Percentiles rank a stretch among this genome's conserved stretches.
Evolutionary conservation across 2,888 invertebrate genomes (phyloP).

Genomic region (Dasysyrphus albostriatus): DNA sequence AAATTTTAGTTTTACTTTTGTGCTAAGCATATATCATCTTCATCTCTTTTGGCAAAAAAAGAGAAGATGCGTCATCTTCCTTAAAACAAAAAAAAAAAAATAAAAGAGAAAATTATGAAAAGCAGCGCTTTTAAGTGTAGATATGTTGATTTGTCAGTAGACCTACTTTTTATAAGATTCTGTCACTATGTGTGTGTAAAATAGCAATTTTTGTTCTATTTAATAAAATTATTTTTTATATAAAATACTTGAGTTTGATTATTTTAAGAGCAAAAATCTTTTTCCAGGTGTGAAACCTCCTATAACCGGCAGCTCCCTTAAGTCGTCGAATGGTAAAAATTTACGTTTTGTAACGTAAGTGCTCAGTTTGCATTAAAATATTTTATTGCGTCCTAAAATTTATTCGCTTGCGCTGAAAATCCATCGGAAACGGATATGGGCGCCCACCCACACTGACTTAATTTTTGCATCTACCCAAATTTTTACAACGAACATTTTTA

Average conservation of each 20-base stretch:
- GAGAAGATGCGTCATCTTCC: constrained; percentile 27
- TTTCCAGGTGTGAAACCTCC: too few species aligned
- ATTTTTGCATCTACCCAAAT: too few species aligned
- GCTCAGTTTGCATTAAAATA: too few species aligned
- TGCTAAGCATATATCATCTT: constrained; percentile 22
- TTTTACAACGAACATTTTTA: too few species aligned
- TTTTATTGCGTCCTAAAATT: too few species aligned
- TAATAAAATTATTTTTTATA: constrained; percentile 82
- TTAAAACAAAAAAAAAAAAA: neutral
- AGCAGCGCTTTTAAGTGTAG: constrained; percentile 48
- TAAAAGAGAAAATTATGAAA: constrained; percentile 22
- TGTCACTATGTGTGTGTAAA: constrained; percentile 79
- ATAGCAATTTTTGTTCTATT: constrained; percentile 80
- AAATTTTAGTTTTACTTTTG: constrained; percentile 48
- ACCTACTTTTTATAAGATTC: constrained; percentile 56
- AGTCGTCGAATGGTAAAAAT: too few species aligned
- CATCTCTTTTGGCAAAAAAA: neutral
- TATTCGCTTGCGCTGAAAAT: too few species aligned
- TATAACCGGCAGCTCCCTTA: too few species aligned
- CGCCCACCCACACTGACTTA: too few species aligned
- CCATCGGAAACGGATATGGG: too few species aligned
- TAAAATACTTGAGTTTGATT: constrained; percentile 77
- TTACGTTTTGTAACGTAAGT: too few species aligned
- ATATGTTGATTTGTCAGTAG: constrained; percentile 61
- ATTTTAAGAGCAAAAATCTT: neutral